Evolutionary conservation across 2,888 invertebrate genomes (phyloP).

Genomic region (Tenodera sinensis): DNA sequence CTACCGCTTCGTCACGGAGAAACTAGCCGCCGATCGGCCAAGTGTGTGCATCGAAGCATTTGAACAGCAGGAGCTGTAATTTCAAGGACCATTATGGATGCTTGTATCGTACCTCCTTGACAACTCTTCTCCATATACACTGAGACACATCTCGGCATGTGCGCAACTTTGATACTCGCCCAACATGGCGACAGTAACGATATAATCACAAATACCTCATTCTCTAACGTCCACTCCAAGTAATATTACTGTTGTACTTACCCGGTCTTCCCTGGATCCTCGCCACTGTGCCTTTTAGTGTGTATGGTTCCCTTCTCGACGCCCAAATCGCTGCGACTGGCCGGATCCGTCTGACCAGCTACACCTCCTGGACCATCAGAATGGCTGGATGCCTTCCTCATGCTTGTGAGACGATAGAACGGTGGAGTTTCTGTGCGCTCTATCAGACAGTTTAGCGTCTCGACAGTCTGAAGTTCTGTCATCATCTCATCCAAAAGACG

Average conservation of each 20-base stretch:
- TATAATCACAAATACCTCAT: too few species aligned
- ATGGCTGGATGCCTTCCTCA: slow-evolving; percentile 85
- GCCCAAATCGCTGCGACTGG: slow-evolving; percentile 53
- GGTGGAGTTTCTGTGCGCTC: slow-evolving; percentile 98
- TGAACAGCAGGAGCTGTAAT: too few species aligned
- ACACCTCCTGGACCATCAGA: slow-evolving; percentile 51
- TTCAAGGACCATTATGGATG: too few species aligned
- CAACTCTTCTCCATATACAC: too few species aligned
- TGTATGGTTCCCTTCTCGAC: slow-evolving; percentile 95
- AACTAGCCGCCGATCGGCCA: too few species aligned
- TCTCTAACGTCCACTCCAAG: too few species aligned
- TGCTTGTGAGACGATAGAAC: slow-evolving; percentile 90
- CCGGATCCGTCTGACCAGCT: slow-evolving; percentile 43
- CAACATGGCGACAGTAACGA: too few species aligned
- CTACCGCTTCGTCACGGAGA: too few species aligned
- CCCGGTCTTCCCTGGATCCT: slow-evolving; percentile 79
- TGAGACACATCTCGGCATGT: too few species aligned
- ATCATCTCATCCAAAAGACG: slow-evolving; percentile 94
- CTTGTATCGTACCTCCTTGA: too few species aligned
- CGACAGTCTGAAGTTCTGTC: slow-evolving; percentile 95
- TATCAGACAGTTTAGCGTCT: slow-evolving; percentile 91
- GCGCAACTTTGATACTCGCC: too few species aligned
- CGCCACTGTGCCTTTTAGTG: slow-evolving; percentile 89
- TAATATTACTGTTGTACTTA: slow-evolving; percentile 36
- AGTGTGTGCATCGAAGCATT: too few species aligned